Conservation (phyloP, 1,140 invertebrate species). For the Zaprionus vittiger region DNA sequence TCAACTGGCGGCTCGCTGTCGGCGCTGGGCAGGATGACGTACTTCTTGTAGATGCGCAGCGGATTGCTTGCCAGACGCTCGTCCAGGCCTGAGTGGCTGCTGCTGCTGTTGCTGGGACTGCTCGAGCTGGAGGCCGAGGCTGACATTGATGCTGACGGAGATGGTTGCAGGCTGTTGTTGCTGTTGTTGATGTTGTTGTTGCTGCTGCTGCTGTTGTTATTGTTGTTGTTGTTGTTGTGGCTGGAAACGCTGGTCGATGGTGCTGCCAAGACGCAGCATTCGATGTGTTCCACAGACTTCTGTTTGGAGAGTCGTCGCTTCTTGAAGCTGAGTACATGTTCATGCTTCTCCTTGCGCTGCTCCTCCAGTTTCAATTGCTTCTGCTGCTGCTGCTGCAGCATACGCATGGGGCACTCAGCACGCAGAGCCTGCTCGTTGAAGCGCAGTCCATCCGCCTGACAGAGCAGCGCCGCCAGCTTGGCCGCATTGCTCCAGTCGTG, state of each 20-base stretch:
- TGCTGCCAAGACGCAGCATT: slow-evolving; percentile 47
- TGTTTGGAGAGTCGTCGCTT: slow-evolving; percentile 81
- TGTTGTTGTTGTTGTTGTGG: slow-evolving; percentile 3
- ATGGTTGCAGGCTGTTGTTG: slow-evolving; percentile 48
- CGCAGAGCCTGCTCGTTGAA: slow-evolving; percentile 69
- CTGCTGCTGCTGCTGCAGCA: slow-evolving; percentile 59
- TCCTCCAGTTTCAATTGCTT: slow-evolving; percentile 58
- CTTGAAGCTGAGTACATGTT: slow-evolving; percentile 78
- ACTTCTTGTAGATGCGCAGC: slow-evolving; percentile 76
- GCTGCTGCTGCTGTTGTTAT: slow-evolving; percentile 20
- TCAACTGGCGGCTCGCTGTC: slow-evolving; percentile 62
- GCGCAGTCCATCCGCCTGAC: slow-evolving; percentile 85
- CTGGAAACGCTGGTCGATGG: not conserved
- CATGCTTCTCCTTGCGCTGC: slow-evolving; percentile 77
- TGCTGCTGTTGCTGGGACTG: slow-evolving; percentile 70
- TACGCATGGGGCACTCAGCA: slow-evolving; percentile 74
- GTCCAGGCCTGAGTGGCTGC: slow-evolving; percentile 67
- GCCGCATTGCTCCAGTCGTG: slow-evolving; percentile 89
- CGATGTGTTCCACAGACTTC: slow-evolving; percentile 79
- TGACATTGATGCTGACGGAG: slow-evolving; percentile 54
- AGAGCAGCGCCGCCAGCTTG: slow-evolving; percentile 90
- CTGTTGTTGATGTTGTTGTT: slow-evolving; percentile 17
- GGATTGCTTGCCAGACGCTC: slow-evolving; percentile 67
- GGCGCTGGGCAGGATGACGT: slow-evolving; percentile 56
- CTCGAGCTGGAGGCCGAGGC: slow-evolving; percentile 54